A percentile compares a stretch with the other conserved stretches of the same genome.
Evolutionary conservation across 2,113 vertebrate species (phyloP).

Genomic region (Cranoglanis bouderius): DNA sequence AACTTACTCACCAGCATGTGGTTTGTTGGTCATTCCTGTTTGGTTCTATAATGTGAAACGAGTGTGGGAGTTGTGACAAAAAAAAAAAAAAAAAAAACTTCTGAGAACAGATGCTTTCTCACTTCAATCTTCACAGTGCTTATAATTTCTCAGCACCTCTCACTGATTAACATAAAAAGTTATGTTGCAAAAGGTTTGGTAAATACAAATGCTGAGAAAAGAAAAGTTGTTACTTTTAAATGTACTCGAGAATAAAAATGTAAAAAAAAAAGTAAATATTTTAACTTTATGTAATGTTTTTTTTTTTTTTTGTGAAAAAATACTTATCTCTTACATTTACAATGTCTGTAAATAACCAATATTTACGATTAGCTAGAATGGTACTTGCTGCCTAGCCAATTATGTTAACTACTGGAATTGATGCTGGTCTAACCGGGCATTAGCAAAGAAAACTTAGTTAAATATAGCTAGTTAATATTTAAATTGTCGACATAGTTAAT

Average conservation of each 20-base stretch:
- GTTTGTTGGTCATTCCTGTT: background rate
- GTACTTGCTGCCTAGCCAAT: no score
- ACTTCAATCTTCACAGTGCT: background rate
- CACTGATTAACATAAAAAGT: background rate
- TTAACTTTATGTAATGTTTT: background rate
- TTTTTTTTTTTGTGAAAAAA: background rate
- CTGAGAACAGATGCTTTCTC: background rate
- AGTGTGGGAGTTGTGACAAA: background rate
- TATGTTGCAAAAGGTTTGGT: background rate
- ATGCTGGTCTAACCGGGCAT: no score
- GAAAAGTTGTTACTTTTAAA: no score
- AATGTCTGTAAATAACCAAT: no score
- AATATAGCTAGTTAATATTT: no score
- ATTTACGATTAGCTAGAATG: no score
- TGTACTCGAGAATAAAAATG: background rate
- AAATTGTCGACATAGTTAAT: no score
- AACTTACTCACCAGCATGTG: constrained; percentile 11
- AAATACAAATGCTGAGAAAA: background rate
- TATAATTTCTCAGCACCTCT: background rate
- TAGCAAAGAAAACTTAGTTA: no score
- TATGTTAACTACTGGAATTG: no score
- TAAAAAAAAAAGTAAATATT: background rate
- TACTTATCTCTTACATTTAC: no score
- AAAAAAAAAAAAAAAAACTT: background rate
- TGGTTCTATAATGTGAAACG: background rate